Percentiles rank a stretch among this genome's conserved stretches.
Conservation (phyloP, 2,888 invertebrate species). For the Microplitis manilae region DNA sequence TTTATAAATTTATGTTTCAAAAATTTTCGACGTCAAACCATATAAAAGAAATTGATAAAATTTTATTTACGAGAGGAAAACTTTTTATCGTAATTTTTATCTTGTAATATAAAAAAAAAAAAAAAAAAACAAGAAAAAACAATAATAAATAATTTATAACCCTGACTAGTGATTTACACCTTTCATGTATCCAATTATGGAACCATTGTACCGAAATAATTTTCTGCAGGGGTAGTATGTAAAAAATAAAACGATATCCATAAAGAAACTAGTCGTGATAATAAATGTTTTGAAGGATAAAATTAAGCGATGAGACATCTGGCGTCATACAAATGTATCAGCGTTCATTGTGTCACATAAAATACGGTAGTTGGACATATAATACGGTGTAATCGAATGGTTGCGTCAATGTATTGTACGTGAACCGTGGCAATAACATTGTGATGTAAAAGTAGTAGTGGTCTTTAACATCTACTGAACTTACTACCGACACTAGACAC, state of each 20-base stretch:
- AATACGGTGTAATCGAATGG: slow-evolving; percentile 21
- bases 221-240: not conserved
- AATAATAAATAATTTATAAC: not conserved
- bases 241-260: not conserved
- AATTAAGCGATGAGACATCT: slow-evolving; percentile 30
- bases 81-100: no score
- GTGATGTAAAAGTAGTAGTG: not conserved
- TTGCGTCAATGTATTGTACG: not conserved
- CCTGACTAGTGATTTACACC: not conserved
- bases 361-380: slow-evolving; percentile 39
- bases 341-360: slow-evolving; percentile 53
- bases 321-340: slow-evolving; percentile 52
- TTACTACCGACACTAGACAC: not conserved
- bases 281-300: not conserved
- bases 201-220: slow-evolving; percentile 9
- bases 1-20: not conserved
- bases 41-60: not conserved
- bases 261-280: not conserved
- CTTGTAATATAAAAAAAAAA: no score
- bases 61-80: not conserved
- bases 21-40: not conserved
- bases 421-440: not conserved
- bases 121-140: no score
- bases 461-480: not conserved
- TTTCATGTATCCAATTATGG: not conserved